A percentile compares a stretch with the other conserved stretches of the same genome.
Evolutionary conservation across 2,797 vertebrate species (phyloP).

Genomic region (Neosalanx taihuensis): DNA sequence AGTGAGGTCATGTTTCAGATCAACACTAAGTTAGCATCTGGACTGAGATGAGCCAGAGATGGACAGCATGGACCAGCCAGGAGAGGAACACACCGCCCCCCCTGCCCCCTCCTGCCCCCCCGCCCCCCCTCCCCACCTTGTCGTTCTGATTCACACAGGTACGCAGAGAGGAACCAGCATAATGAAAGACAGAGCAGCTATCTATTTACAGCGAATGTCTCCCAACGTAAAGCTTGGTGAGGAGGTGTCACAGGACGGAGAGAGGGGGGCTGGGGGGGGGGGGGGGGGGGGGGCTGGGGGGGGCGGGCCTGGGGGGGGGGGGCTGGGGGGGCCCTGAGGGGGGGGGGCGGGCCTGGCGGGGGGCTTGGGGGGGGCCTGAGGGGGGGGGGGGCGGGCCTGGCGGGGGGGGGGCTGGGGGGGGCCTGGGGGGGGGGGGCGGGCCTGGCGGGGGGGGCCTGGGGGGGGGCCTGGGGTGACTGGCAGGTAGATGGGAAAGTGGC

Average conservation of each 20-base stretch:
- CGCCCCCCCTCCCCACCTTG: too few relatives aligned
- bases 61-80: background rate
- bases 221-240: conserved; percentile 52
- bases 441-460: too few relatives aligned
- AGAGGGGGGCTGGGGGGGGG: conserved; percentile 32
- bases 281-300: too few relatives aligned
- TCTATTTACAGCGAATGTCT: conserved; percentile 66
- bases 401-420: too few relatives aligned
- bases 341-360: conserved; percentile 31
- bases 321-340: too few relatives aligned
- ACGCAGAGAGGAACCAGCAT: conserved; percentile 10
- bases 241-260: conserved; percentile 32
- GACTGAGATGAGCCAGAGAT: background rate
- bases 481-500: conserved; percentile 18
- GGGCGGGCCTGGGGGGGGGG: too few relatives aligned
- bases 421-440: background rate
- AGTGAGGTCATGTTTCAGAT: background rate
- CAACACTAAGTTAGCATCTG: conserved; percentile 19
- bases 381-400: too few relatives aligned
- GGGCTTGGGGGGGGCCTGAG: too few relatives aligned
- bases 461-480: conserved; percentile 18
- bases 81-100: background rate
- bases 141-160: conserved; percentile 12
- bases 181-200: conserved; percentile 33
- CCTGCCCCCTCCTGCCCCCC: too few relatives aligned